Evolutionary conservation across 2,113 vertebrate genomes (phyloP), one percentile per base, ranked within the genome.

Genomic region (Phrynosoma blainvillii): DNA sequence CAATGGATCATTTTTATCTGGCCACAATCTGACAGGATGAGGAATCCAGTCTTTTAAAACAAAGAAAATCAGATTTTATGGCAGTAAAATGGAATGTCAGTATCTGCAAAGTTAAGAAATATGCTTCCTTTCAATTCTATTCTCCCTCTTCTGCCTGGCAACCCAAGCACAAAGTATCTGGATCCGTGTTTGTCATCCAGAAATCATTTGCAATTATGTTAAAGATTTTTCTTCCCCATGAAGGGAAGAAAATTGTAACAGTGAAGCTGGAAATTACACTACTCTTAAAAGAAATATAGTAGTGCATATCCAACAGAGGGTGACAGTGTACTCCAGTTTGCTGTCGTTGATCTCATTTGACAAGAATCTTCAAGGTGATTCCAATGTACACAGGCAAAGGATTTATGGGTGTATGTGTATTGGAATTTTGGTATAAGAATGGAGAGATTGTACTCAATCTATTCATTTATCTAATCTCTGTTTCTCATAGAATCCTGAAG

Each of bases 211-310:
- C 76, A 86, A 70, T 86, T 79, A 79, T 79, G 21, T 71, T 47
- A 54, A 79, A 70, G 7, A 30, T 36, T 79, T 54, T 70, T 86
- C 77, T 16, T 86, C 18, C 47, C 47, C 30, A 27, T 68, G 47
- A 79, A 86, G 68, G 20, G 65, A 32, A 23, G 30, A 70, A 23
- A 86, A 68, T n/a, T 66, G 62, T 21, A 66, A 52, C 62, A 25
- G 7, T 42, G 70, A 83, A 83, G 81, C 47, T 83, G 81, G 81
- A 83, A 70, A 70, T 83, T 52, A 83, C n/a, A 83, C 66, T 83
- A 86, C 42, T 68, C 42, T 32, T 85, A 62, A 54, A 30, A 2
- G 30, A 79, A 27, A 42, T 86, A 42, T 12, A 6, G 84, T 6
- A 47, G 12, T 21, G 52, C 27, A 25, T 4, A 25, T 3, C 42